Conservation (phyloP, 2,797 vertebrate species). For the Alauda arvensis region DNA sequence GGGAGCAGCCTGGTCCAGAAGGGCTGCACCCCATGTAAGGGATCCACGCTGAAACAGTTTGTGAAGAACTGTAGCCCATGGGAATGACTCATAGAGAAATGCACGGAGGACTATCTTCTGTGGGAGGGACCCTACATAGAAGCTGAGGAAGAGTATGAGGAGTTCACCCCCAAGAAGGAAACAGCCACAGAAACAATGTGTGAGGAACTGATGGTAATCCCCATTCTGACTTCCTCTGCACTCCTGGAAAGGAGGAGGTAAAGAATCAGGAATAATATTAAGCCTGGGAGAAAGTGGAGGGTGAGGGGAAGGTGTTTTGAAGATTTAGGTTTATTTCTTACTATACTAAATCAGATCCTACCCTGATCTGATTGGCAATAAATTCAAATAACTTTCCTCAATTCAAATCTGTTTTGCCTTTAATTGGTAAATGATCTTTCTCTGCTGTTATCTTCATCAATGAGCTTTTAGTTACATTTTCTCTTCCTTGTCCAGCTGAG, state of each 20-base stretch:
- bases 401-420: fast-evolving
- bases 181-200: not conserved
- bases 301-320: not conserved
- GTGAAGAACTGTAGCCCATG: not conserved
- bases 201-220: not conserved
- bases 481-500: not conserved
- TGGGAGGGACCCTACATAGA: not conserved
- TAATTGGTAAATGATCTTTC: not conserved
- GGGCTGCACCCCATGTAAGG: not conserved
- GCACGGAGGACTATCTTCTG: not conserved
- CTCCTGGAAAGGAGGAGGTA: not conserved
- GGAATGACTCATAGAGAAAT: not conserved
- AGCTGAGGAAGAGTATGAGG: not conserved
- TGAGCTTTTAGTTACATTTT: not conserved
- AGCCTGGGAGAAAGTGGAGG: not conserved
- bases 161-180: not conserved
- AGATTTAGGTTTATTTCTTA: not conserved
- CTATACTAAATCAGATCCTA: too few species aligned
- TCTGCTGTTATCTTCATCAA: not conserved
- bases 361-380: not conserved
- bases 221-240: fast-evolving
- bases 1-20: not conserved
- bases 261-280: not conserved
- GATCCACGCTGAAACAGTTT: not conserved
- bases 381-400: not conserved